Conservation (phyloP, 2,888 invertebrate species). For the Metacarcinus magister region DNA sequence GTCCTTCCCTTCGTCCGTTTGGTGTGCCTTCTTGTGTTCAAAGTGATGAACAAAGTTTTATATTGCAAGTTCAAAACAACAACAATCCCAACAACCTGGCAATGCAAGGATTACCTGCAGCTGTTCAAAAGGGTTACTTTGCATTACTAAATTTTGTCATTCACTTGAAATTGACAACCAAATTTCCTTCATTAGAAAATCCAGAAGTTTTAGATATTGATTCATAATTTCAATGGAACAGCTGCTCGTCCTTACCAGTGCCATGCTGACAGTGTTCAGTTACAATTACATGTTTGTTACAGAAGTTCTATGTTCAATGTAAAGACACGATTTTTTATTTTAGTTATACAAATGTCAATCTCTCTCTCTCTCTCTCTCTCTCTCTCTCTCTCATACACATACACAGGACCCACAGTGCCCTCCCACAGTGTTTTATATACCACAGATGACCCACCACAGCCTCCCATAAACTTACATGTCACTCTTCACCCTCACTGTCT, state of each 20-base stretch:
- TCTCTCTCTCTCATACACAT: background rate
- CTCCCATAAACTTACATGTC: background rate
- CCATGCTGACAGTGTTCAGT: background rate
- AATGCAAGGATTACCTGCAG: background rate
- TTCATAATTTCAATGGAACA: background rate
- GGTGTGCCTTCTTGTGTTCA: constrained; percentile 72
- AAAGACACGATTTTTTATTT: background rate
- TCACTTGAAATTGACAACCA: background rate
- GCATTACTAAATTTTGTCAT: background rate
- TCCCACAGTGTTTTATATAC: background rate
- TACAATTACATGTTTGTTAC: background rate
- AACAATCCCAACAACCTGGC: background rate
- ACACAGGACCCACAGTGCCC: background rate
- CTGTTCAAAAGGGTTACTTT: background rate
- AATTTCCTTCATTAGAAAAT: background rate
- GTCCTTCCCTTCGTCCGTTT: constrained; percentile 69
- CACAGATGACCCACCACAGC: background rate
- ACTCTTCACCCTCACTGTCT: too few species aligned
- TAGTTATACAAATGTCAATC: background rate
- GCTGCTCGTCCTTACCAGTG: background rate
- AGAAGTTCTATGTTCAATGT: background rate
- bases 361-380: constrained; percentile 22
- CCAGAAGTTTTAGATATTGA: too few species aligned
- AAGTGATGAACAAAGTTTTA: constrained; percentile 35
- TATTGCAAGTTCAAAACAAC: constrained; percentile 36